phyloP scores from a whole-genome alignment of 2,113 vertebrate species.

The Brachionichthys hirsutus region DNA sequence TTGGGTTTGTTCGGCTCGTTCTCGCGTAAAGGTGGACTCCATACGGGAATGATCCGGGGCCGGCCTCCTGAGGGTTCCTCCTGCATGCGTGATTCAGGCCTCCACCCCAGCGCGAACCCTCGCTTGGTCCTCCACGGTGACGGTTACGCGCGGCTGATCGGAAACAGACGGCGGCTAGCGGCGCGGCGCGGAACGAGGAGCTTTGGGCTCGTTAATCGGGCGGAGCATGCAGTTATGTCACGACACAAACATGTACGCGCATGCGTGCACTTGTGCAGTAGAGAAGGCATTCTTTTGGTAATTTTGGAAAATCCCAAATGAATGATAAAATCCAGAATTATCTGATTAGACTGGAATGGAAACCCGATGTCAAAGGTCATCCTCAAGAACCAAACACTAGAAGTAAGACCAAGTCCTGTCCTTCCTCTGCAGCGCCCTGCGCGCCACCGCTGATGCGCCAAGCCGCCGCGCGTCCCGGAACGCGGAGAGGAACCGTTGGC shows the following conservation, averaged over 20 bases:
- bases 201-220: conserved; percentile 27
- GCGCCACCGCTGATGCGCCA: background rate
- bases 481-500: conserved; percentile 59
- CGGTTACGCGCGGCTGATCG: conserved; percentile 37
- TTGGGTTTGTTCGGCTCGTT: conserved; percentile 27
- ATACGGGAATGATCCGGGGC: background rate
- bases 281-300: no score
- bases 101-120: conserved; percentile 5
- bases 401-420: no score
- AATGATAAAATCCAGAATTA: no score
- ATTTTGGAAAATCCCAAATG: no score
- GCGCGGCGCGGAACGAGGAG: conserved; percentile 45
- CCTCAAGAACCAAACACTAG: no score
- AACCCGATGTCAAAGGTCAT: no score
- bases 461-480: conserved; percentile 24
- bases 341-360: no score
- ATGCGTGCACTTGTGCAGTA: background rate
- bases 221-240: background rate
- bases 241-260: conserved; percentile 10
- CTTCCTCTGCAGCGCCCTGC: background rate
- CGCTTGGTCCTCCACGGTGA: conserved; percentile 6
- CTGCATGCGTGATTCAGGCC: conserved; percentile 7
- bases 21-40: conserved; percentile 37
- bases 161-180: conserved; percentile 31
- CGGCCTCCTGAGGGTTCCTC: background rate